Conservation (phyloP, 2,888 invertebrate genomes). For the Phragmatobia fuliginosa region DNA sequence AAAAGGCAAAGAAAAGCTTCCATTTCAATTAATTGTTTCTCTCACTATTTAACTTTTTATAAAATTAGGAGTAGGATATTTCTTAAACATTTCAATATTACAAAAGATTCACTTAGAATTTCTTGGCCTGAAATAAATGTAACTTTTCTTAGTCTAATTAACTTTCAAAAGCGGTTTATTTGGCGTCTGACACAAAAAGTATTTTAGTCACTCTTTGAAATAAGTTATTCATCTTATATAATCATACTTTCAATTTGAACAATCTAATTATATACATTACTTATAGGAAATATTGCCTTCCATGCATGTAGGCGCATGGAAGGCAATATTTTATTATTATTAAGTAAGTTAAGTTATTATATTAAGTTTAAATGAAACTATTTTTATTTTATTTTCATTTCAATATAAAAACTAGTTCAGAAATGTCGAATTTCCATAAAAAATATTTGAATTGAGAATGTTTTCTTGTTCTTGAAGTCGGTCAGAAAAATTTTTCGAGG, state of each 20-base stretch:
- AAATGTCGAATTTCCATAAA: no score
- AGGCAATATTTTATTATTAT: no score
- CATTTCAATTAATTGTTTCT: background rate
- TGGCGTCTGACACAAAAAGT: constrained; percentile 32
- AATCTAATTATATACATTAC: no score
- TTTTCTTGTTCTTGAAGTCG: background rate
- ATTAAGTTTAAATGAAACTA: no score
- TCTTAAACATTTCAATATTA: constrained; percentile 3
- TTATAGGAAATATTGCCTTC: no score
- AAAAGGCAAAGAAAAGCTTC: background rate
- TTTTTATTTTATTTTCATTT: no score
- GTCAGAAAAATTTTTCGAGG: constrained; percentile 16
- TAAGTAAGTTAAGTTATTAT: no score
- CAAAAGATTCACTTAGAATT: constrained; percentile 24
- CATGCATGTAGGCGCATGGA: no score
- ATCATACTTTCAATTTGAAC: constrained; percentile 22
- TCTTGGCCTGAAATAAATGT: constrained; percentile 28
- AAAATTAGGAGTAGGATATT: background rate
- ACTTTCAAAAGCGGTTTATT: constrained; percentile 37
- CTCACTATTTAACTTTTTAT: background rate
- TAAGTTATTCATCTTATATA: constrained; percentile 26
- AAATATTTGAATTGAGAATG: background rate
- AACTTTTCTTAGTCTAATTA: constrained; percentile 39
- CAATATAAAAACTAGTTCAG: no score
- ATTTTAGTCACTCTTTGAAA: constrained; percentile 35